Percentiles rank a stretch among this genome's conserved stretches.
Evolutionary conservation across 1,140 invertebrate species (phyloP).

Genomic region (Microplitis mediator): DNA sequence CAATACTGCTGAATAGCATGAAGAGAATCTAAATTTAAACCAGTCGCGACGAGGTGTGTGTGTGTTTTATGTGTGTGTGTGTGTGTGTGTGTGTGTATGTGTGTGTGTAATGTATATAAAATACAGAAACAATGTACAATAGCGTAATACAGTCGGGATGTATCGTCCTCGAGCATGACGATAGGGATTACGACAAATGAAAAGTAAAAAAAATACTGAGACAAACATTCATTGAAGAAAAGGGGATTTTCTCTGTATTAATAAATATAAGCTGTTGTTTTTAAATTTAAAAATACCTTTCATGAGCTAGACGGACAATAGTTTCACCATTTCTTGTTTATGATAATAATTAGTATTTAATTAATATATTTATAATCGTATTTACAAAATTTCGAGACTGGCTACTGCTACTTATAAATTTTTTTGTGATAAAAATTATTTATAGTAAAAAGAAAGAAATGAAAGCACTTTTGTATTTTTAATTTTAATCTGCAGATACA

Average conservation of each 20-base stretch:
- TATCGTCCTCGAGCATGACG: not conserved
- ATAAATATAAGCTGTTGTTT: not conserved
- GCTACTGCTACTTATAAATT: not conserved
- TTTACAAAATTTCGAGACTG: conserved; percentile 24
- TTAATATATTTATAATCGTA: not conserved
- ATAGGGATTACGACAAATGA: not conserved
- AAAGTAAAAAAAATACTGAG: not conserved
- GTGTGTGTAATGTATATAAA: conserved; percentile 26
- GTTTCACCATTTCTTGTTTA: no score
- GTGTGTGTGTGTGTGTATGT: not conserved
- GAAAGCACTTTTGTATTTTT: no score
- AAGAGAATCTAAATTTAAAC: conserved; percentile 25
- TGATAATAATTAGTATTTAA: no score
- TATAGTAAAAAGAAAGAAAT: no score
- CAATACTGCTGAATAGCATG: conserved; percentile 26
- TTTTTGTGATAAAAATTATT: not conserved
- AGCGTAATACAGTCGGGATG: conserved; percentile 1
- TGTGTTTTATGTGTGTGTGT: no score
- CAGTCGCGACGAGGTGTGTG: conserved; percentile 1
- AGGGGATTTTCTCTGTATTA: not conserved
- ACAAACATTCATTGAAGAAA: no score
- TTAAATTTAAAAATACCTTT: not conserved
- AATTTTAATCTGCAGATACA: no score
- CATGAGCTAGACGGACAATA: no score
- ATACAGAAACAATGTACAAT: conserved; percentile 37